Conservation (phyloP, 2,888 invertebrate species). For the Amiota minor region DNA sequence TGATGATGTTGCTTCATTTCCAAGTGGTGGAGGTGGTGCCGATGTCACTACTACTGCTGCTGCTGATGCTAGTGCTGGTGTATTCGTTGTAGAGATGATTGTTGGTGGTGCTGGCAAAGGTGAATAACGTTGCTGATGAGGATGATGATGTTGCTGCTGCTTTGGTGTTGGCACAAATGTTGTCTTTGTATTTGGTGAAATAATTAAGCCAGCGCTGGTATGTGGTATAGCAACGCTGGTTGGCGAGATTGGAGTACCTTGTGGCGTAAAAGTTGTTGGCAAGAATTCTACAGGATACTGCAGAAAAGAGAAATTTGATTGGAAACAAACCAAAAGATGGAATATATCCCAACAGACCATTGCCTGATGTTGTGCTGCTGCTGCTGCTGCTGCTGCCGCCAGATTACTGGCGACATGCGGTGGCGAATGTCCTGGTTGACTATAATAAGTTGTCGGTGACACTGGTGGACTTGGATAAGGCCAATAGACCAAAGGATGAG, state of each 20-base stretch:
- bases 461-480: slow-evolving; percentile 95
- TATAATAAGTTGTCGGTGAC: slow-evolving; percentile 90
- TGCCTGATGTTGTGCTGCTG: slow-evolving; percentile 58
- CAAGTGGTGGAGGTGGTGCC: neutral
- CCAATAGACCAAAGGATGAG: slow-evolving; percentile 89
- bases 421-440: slow-evolving; percentile 74
- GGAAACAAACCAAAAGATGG: neutral
- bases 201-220: slow-evolving; percentile 58
- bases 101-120: slow-evolving; percentile 28
- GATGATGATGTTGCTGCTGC: slow-evolving; percentile 34
- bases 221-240: slow-evolving; percentile 52
- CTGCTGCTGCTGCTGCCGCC: slow-evolving; percentile 4
- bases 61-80: slow-evolving; percentile 1
- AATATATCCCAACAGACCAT: slow-evolving; percentile 58
- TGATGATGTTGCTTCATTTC: slow-evolving; percentile 15
- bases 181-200: slow-evolving; percentile 57
- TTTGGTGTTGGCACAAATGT: slow-evolving; percentile 57
- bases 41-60: slow-evolving; percentile 32
- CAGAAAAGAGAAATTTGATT: neutral
- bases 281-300: slow-evolving; percentile 71
- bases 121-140: slow-evolving; percentile 16
- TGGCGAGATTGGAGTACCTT: slow-evolving; percentile 60
- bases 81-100: neutral
- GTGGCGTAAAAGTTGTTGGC: slow-evolving; percentile 56
- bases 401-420: slow-evolving; percentile 58